These are phyloP conservation scores for Drosophila repletoides DNA, from an alignment of 1,140 invertebrate genomes.

Conservation along the genomic window DNA sequence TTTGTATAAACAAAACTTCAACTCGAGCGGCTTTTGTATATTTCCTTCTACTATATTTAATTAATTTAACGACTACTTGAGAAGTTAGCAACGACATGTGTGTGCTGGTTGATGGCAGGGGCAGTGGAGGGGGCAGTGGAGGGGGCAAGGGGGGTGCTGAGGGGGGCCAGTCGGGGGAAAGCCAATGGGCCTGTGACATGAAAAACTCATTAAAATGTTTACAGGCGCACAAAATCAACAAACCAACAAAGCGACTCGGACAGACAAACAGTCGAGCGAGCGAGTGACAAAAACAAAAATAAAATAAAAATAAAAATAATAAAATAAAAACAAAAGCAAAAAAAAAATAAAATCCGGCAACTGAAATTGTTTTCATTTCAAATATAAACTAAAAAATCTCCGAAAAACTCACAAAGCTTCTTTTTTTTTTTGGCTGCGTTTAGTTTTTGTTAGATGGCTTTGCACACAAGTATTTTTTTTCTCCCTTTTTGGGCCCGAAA, in stretches of 20 bases:
- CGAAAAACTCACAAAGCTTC: conserved; percentile 40
- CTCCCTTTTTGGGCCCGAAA: neutral
- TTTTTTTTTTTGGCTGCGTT: neutral
- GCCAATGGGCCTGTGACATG: conserved; percentile 57
- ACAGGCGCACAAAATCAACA: conserved; percentile 76
- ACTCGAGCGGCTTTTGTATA: conserved; percentile 24
- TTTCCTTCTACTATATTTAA: conserved; percentile 71
- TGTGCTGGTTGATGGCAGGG: neutral
- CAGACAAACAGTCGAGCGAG: conserved; percentile 28
- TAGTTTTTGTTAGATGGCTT: conserved; percentile 10
- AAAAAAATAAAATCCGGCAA: conserved; percentile 29
- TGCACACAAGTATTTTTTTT: conserved; percentile 32
- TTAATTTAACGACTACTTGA: conserved; percentile 82
- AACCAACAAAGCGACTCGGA: conserved; percentile 53
- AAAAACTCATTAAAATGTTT: conserved; percentile 82
- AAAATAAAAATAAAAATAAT: conserved; percentile 12
- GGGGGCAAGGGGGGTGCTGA: conserved; percentile 3
- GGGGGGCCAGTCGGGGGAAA: conserved; percentile 6
- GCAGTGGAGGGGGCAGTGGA: neutral
- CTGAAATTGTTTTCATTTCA: conserved; percentile 70
- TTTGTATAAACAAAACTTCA: conserved; percentile 59
- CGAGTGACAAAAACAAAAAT: conserved; percentile 34
- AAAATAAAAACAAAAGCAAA: conserved; percentile 14
- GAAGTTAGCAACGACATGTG: conserved; percentile 68
- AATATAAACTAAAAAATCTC: conserved; percentile 52